Conservation (phyloP, 2,888 invertebrate genomes). For the Drosophila subquinaria region DNA sequence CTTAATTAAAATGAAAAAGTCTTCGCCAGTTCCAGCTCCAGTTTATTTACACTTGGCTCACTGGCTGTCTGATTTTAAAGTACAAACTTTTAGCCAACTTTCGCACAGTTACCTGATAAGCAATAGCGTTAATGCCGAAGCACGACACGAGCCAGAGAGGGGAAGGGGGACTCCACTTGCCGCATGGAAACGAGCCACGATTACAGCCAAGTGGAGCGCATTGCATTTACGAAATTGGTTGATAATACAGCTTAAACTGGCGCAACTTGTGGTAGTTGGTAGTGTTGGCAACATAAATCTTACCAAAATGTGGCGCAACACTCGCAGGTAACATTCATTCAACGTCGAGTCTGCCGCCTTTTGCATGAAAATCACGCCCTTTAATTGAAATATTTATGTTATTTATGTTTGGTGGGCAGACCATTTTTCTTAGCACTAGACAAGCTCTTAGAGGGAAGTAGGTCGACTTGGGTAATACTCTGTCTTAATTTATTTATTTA, state of each 20-base stretch:
- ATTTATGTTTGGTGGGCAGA: constrained; percentile 52
- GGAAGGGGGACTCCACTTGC: constrained; percentile 29
- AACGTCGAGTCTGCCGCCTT: constrained; percentile 19
- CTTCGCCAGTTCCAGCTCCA: constrained; percentile 46
- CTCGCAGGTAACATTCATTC: constrained; percentile 44
- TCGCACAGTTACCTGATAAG: constrained; percentile 51
- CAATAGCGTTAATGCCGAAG: constrained; percentile 28
- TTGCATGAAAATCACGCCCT: constrained; percentile 64
- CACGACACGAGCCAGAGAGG: neutral
- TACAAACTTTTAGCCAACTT: constrained; percentile 40
- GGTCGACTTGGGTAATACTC: constrained; percentile 21
- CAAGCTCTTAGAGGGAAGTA: neutral
- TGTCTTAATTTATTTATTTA: constrained; percentile 1
- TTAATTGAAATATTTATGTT: constrained; percentile 72
- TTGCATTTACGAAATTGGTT: constrained; percentile 61
- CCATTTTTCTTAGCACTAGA: constrained; percentile 54
- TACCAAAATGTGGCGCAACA: constrained; percentile 41
- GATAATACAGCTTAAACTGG: constrained; percentile 58
- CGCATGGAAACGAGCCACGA: constrained; percentile 52
- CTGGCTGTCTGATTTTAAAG: constrained; percentile 36
- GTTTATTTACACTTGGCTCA: constrained; percentile 50
- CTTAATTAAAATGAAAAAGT: constrained; percentile 74
- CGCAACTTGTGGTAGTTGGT: constrained; percentile 18
- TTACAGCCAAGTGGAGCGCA: constrained; percentile 50
- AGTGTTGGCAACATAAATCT: constrained; percentile 55